These are phyloP conservation scores for Cryptoprocta ferox DNA, from an alignment of 2,797 vertebrate genomes.

Conservation along the genomic window DNA sequence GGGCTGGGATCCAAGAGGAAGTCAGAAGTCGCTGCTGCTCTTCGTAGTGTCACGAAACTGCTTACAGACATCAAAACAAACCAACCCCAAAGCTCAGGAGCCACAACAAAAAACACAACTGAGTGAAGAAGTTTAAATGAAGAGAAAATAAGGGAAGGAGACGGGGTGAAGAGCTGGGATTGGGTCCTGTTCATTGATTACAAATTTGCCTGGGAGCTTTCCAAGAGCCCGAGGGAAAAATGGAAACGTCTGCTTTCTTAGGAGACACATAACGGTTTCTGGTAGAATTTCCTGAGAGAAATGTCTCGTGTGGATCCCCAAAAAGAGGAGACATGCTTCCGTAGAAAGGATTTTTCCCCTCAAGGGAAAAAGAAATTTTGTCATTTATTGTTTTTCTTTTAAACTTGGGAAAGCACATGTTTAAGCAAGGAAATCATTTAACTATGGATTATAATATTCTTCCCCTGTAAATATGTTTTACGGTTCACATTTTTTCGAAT, in stretches of 20 bases:
- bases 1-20: background rate
- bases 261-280: slow-evolving; percentile 34
- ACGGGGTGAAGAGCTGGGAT: background rate
- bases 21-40: background rate
- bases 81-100: background rate
- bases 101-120: background rate
- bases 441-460: slow-evolving; percentile 51
- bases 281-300: slow-evolving; percentile 61
- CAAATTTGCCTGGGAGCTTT: slow-evolving; percentile 39
- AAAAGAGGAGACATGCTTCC: slow-evolving; percentile 32
- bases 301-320: background rate
- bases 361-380: slow-evolving; percentile 22
- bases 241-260: slow-evolving; percentile 11
- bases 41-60: background rate
- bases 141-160: background rate
- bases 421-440: slow-evolving; percentile 64
- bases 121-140: background rate
- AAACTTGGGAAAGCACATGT: slow-evolving; percentile 52
- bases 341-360: background rate
- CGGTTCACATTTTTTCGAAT: slow-evolving; percentile 48
- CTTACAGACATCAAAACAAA: slow-evolving; percentile 40
- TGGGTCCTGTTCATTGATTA: background rate
- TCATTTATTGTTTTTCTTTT: slow-evolving; percentile 58
- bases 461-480: slow-evolving; percentile 59
- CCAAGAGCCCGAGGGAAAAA: background rate